phyloP scores from a whole-genome alignment of 2,888 invertebrate genomes.

The Eupelmus urozonus region DNA sequence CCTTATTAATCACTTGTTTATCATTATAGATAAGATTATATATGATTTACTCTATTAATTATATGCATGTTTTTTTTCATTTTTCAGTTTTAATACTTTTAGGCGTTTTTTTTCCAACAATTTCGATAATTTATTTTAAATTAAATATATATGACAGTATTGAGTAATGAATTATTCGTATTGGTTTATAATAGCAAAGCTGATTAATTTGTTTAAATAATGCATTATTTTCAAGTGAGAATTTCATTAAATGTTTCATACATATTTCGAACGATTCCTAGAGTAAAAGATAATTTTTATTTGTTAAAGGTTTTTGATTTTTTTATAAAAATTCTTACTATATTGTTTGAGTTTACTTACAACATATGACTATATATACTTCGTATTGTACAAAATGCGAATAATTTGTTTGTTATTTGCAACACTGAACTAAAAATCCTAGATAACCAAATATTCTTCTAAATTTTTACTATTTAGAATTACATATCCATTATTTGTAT shows the following conservation, averaged over 20 bases:
- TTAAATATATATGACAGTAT: constrained; percentile 11
- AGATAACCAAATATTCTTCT: constrained; percentile 28
- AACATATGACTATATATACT: constrained; percentile 12
- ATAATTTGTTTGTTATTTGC: constrained; percentile 36
- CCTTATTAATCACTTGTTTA: constrained; percentile 35
- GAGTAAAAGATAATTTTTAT: constrained; percentile 4
- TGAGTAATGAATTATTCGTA: constrained; percentile 34
- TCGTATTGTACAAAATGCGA: constrained; percentile 41
- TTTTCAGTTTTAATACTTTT: constrained; percentile 53
- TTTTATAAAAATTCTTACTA: constrained; percentile 11
- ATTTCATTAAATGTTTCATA: constrained; percentile 10
- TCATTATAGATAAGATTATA: constrained; percentile 42
- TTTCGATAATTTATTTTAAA: constrained; percentile 41
- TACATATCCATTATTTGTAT: background rate
- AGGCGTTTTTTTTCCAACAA: constrained; percentile 41
- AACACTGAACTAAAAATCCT: constrained; percentile 42
- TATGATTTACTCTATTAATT: constrained; percentile 46
- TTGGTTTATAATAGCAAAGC: constrained; percentile 6
- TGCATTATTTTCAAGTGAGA: background rate
- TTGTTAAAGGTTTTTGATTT: constrained; percentile 2
- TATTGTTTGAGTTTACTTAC: constrained; percentile 30
- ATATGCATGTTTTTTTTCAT: constrained; percentile 45
- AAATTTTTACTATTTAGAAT: constrained; percentile 1
- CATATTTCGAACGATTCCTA: background rate
- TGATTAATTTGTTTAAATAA: constrained; percentile 36